These are phyloP conservation scores for Rhabdomys pumilio DNA, from an alignment of 2,797 vertebrate genomes.

Conservation along the genomic window DNA sequence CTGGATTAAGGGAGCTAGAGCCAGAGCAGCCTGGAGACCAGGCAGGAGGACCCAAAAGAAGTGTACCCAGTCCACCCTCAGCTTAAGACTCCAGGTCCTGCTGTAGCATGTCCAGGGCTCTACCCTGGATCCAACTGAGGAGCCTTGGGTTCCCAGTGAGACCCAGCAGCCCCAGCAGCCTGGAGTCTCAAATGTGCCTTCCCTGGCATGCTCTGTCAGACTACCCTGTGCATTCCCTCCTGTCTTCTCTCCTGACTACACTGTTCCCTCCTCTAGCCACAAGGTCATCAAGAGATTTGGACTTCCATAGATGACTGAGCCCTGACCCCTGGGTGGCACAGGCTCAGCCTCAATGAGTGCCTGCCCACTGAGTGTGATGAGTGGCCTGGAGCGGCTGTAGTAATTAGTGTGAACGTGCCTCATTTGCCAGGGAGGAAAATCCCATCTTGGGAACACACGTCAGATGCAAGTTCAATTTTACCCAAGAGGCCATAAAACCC, in stretches of 20 bases:
- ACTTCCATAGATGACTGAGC: not conserved
- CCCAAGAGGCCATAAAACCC: conserved; percentile 81
- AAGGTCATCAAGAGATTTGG: not conserved
- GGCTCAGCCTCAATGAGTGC: not conserved
- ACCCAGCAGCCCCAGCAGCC: not conserved
- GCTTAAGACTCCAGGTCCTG: not conserved
- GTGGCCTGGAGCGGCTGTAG: not conserved
- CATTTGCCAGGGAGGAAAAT: conserved; percentile 75
- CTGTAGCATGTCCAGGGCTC: not conserved
- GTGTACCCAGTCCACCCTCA: not conserved
- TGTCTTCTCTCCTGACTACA: not conserved
- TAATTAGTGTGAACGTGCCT: conserved; percentile 57
- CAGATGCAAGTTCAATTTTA: conserved; percentile 74
- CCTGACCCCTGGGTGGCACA: not conserved
- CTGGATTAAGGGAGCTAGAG: not conserved
- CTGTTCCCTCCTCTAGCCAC: not conserved
- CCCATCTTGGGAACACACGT: conserved; percentile 73
- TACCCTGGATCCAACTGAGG: not conserved
- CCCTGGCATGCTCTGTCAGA: not conserved
- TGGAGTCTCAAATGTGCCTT: not conserved
- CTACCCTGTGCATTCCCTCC: not conserved
- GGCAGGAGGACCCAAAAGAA: not conserved
- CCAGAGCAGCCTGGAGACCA: not conserved
- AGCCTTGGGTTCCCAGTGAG: not conserved
- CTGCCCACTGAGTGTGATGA: not conserved